phyloP scores from a whole-genome alignment of 2,113 vertebrate genomes.

The Connochaetes taurinus region DNA sequence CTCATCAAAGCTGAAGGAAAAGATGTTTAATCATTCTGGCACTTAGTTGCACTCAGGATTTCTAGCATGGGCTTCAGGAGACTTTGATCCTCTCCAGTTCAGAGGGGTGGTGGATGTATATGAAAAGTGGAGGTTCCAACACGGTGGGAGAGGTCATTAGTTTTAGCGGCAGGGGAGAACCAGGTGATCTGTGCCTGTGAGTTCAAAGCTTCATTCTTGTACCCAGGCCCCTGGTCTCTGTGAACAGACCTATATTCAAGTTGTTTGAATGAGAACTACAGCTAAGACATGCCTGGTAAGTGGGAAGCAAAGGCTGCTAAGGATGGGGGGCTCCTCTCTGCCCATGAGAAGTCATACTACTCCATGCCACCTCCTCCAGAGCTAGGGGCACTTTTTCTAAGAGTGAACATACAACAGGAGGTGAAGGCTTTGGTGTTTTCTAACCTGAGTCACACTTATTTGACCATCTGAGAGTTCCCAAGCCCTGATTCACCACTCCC shows the following conservation, averaged over 20 bases:
- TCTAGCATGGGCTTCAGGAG: background rate
- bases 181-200: background rate
- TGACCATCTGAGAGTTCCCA: background rate
- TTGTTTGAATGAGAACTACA: background rate
- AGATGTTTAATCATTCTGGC: slow-evolving; percentile 14
- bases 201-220: background rate
- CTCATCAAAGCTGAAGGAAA: slow-evolving; percentile 36
- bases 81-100: background rate
- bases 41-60: background rate
- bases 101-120: background rate
- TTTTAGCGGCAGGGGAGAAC: background rate
- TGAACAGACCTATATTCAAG: background rate
- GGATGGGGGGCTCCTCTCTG: background rate
- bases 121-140: background rate
- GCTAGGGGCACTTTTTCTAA: background rate
- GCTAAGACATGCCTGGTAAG: background rate
- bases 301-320: background rate
- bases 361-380: background rate
- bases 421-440: background rate
- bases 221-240: background rate
- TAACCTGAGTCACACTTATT: background rate
- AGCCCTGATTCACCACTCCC: background rate
- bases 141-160: background rate
- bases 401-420: background rate
- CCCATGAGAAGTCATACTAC: background rate